Conservation (phyloP, 2,888 invertebrate species). For the Eulithis prunata region DNA sequence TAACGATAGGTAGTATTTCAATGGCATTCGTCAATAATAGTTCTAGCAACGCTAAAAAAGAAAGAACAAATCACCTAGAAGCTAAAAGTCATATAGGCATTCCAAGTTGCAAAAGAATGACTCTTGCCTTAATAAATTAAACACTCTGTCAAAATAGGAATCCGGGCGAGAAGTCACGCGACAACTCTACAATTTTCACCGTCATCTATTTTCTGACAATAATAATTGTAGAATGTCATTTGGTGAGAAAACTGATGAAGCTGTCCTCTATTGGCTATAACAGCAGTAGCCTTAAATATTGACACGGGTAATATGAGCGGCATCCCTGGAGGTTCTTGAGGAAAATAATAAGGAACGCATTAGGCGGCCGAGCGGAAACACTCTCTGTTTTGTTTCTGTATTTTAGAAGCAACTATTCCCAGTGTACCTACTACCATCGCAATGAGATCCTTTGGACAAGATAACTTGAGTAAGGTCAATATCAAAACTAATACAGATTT, state of each 20-base stretch:
- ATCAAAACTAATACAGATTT: too few relatives aligned
- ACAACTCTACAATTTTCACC: too few relatives aligned
- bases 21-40: too few relatives aligned
- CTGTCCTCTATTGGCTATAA: constrained; percentile 7
- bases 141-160: too few relatives aligned
- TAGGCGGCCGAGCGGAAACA: constrained; percentile 3
- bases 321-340: constrained; percentile 11
- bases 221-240: not conserved
- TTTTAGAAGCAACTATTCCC: constrained; percentile 6
- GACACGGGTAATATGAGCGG: constrained; percentile 18
- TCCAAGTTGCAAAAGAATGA: too few relatives aligned
- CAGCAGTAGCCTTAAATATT: constrained; percentile 16
- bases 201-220: too few relatives aligned
- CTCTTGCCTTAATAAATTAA: too few relatives aligned
- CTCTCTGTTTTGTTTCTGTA: constrained; percentile 18
- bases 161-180: too few relatives aligned
- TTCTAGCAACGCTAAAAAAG: too few relatives aligned
- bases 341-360: constrained; percentile 21
- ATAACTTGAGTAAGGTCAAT: not conserved
- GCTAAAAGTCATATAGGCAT: too few relatives aligned
- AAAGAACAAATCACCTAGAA: too few relatives aligned
- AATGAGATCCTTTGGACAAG: not conserved
- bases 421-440: not conserved
- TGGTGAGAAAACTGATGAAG: not conserved
- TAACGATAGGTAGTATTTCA: too few relatives aligned